Evolutionary conservation across 2,113 vertebrate genomes (phyloP).

Genomic region (Gasterosteus nipponicus): DNA sequence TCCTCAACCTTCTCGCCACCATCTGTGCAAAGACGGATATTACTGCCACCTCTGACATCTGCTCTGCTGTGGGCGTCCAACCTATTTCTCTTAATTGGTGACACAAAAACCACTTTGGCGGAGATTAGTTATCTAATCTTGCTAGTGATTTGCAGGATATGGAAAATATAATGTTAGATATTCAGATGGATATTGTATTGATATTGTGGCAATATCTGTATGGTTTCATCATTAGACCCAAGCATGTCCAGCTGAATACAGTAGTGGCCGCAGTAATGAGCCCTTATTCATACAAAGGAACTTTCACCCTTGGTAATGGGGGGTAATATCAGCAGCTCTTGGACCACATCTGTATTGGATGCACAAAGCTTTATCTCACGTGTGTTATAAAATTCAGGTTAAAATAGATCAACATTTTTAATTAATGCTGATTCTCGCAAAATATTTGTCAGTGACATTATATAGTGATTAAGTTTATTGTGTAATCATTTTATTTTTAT

Average conservation of each 20-base stretch:
- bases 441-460: neutral
- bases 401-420: neutral
- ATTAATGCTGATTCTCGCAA: neutral
- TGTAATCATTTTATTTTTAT: neutral
- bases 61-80: neutral
- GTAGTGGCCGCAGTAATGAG: conserved; percentile 11
- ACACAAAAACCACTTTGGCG: neutral
- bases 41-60: conserved; percentile 18
- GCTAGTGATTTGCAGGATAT: neutral
- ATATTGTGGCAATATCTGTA: neutral
- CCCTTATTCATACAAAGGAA: conserved; percentile 6
- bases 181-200: conserved; percentile 24
- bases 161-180: neutral
- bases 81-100: neutral
- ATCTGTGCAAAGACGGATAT: conserved; percentile 63
- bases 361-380: neutral
- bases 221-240: conserved; percentile 41
- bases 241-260: conserved; percentile 16
- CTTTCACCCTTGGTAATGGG: conserved; percentile 21
- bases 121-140: conserved; percentile 1
- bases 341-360: conserved; percentile 7
- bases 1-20: conserved; percentile 70
- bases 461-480: neutral
- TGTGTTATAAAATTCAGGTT: neutral
- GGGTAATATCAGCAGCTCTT: conserved; percentile 23